A percentile compares a stretch with the other conserved stretches of the same genome.
These are phyloP conservation scores for Pachypsylla venusta DNA, from an alignment of 1,140 invertebrate species.

Conservation along the genomic window DNA sequence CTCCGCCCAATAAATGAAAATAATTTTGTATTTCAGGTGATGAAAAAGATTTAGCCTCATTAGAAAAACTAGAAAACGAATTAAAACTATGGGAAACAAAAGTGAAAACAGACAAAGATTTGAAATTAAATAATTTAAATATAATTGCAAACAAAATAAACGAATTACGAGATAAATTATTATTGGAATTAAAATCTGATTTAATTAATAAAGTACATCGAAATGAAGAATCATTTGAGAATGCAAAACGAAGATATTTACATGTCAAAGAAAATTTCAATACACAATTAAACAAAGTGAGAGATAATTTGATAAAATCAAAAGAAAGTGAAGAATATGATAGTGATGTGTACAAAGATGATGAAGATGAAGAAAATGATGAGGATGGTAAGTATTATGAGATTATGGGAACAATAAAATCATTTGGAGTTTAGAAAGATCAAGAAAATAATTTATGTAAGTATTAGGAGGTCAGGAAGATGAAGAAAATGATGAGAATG, in stretches of 20 bases:
- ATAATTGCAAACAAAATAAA: not conserved
- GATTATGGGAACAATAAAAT: too few relatives aligned
- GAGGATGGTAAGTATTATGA: too few relatives aligned
- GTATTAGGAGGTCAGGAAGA: too few relatives aligned
- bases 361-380: not conserved
- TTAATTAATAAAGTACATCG: not conserved
- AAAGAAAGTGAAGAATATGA: not conserved
- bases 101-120: not conserved
- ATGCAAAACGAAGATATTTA: not conserved
- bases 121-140: not conserved
- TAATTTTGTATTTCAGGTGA: not conserved
- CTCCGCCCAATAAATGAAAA: too few relatives aligned
- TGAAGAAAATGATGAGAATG: too few relatives aligned
- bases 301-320: not conserved
- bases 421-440: too few relatives aligned
- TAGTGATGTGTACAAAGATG: conserved; percentile 4
- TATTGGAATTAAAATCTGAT: not conserved
- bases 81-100: not conserved
- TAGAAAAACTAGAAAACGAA: not conserved
- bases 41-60: not conserved
- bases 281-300: not conserved
- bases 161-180: not conserved
- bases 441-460: too few relatives aligned
- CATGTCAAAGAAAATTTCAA: conserved; percentile 4
- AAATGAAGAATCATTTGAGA: not conserved